These are phyloP conservation scores for Solenopsis fugax DNA, from an alignment of 1,140 invertebrate genomes.

Conservation along the genomic window DNA sequence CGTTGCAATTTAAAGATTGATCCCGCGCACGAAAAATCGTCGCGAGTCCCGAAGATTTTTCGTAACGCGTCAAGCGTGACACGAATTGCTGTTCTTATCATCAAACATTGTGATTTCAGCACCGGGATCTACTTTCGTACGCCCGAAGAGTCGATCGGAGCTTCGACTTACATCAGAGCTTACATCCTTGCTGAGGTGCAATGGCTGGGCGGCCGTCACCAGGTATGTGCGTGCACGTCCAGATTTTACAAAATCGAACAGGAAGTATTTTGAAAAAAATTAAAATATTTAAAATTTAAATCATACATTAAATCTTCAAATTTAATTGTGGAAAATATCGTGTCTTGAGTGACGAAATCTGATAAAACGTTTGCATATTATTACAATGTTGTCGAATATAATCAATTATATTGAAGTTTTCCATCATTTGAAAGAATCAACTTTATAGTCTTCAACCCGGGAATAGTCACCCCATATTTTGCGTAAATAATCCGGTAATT, in stretches of 20 bases:
- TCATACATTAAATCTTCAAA: neutral
- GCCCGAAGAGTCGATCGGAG: neutral
- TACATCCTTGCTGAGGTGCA: neutral
- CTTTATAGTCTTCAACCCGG: neutral
- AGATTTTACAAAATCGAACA: neutral
- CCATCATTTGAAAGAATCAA: neutral
- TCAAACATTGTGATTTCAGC: constrained; percentile 8
- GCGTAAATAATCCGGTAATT: too few relatives aligned
- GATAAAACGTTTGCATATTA: neutral
- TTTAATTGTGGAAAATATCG: neutral
- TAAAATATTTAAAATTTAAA: neutral
- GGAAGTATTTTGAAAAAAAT: neutral
- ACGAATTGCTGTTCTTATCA: neutral
- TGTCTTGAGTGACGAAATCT: neutral
- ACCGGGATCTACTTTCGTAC: neutral
- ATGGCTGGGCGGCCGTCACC: neutral
- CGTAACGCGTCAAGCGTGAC: neutral
- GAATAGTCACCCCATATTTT: too few relatives aligned
- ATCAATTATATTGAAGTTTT: neutral
- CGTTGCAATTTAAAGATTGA: neutral
- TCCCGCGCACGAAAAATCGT: neutral
- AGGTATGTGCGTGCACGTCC: neutral
- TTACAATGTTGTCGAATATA: neutral
- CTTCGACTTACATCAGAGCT: neutral
- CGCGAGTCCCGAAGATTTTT: neutral